These are phyloP conservation scores for Leptinotarsa defecta DNA, from an alignment of 1,140 invertebrate genomes.

Conservation along the genomic window DNA sequence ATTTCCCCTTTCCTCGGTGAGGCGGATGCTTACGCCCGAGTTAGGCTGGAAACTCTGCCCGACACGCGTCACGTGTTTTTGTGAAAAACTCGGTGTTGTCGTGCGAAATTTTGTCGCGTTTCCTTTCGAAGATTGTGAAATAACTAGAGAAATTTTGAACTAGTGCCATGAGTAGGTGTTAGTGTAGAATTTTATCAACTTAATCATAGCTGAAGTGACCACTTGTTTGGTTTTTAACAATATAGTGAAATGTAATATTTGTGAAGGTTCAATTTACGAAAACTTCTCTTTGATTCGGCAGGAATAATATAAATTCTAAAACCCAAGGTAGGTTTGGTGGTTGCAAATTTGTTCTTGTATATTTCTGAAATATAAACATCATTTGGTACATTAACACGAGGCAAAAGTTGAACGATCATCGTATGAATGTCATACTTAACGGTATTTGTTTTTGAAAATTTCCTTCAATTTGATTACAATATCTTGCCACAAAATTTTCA, in stretches of 20 bases:
- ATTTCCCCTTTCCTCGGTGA: conserved; percentile 5
- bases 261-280: not conserved
- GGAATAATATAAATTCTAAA: not conserved
- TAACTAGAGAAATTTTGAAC: not conserved
- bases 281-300: not conserved
- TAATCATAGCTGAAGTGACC: not conserved
- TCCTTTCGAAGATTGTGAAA: not conserved
- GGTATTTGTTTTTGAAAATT: too few species aligned
- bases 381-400: too few species aligned
- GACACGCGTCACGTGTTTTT: conserved; percentile 7
- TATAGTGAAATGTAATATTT: not conserved
- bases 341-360: too few species aligned
- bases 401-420: too few species aligned
- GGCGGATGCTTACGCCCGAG: conserved; percentile 21
- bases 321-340: too few species aligned
- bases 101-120: not conserved
- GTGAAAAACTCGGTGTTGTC: not conserved
- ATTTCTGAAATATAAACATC: too few species aligned
- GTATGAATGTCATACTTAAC: too few species aligned
- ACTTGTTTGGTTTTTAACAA: not conserved
- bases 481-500: too few species aligned
- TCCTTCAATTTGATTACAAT: too few species aligned
- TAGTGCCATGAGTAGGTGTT: too few species aligned
- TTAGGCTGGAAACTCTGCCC: not conserved
- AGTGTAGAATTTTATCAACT: too few species aligned